Conservation (phyloP, 2,113 vertebrate species). For the Capreolus pygargus region DNA sequence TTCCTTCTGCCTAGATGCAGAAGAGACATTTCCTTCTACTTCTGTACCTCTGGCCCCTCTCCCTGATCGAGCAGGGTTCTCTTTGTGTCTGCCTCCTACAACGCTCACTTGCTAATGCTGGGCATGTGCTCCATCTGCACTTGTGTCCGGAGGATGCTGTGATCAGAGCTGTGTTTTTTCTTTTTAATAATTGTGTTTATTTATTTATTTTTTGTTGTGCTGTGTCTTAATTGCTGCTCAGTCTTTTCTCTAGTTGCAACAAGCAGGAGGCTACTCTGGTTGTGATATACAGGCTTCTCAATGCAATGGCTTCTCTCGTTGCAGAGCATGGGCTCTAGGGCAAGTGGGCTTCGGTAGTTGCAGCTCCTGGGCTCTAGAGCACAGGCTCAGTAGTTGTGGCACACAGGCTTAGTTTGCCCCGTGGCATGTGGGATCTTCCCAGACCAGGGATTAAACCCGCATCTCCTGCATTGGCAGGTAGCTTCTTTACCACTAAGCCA, state of each 20-base stretch:
- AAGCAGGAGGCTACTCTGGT: background rate
- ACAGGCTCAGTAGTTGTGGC: background rate
- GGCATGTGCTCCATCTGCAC: fast-evolving
- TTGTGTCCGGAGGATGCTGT: fast-evolving
- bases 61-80: background rate
- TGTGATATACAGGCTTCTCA: background rate
- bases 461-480: background rate
- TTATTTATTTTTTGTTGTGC: background rate
- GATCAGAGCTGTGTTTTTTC: background rate
- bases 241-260: background rate
- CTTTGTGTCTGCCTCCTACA: background rate
- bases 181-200: background rate
- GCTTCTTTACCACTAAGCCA: background rate
- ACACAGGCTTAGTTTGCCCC: background rate
- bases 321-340: background rate
- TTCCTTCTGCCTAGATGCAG: background rate
- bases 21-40: background rate
- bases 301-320: background rate
- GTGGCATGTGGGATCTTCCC: background rate
- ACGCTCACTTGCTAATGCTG: fast-evolving
- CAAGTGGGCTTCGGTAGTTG: background rate
- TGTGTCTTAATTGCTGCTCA: background rate
- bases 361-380: background rate
- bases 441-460: background rate
- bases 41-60: background rate